Evolutionary conservation across 2,113 vertebrate genomes (phyloP), one percentile per base, ranked within the genome.

Genomic region (Colinus virginianus): DNA sequence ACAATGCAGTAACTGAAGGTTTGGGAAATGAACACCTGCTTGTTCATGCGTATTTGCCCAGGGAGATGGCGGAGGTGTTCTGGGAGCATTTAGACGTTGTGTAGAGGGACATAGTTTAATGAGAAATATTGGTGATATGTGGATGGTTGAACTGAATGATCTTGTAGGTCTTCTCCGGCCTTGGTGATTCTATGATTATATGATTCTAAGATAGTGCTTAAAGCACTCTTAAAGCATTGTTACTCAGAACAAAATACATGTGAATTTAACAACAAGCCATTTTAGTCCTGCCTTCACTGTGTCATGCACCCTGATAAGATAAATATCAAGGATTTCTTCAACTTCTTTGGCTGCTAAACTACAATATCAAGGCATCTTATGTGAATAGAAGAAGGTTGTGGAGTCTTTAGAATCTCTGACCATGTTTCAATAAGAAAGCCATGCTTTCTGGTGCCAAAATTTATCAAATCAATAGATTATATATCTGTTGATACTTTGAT

Each of bases 261-360:
- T 71, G 46, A 78, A 40, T 17, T 63, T 46, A 28, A 15, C 15
- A 74, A 36, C 4, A 22, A 38, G 26, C 6, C 64, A 11, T 45
- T 77, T 94, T 55, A 77, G 4, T 10, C 5, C 6, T 66, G 11
- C 40, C 26, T 83, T 91, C 34, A 48, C 18, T 56, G 25, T 66
- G 36, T 36, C n/a, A 19, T 49, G n/a, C 16, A 59, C 2, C 9
- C 15, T 0, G 0, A n/a, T 56, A 62, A 74, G 32, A 66, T 22
- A 70, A 66, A 70, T 42, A 45, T 61, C 16, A 25, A 40, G 1
- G 9, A 48, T 70, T 90, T 84, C n/a, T 81, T 87, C 25, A 7
- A 56, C 6, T 61, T 78, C 3, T 34, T 77, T 82, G 45, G 28
- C 36, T 85, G 11, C 6, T 82, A 88, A 78, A 0, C 0, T 75